Base-by-base conservation (phyloP, 2,797 vertebrate species). In the Phylloscopus collybita region DNA sequence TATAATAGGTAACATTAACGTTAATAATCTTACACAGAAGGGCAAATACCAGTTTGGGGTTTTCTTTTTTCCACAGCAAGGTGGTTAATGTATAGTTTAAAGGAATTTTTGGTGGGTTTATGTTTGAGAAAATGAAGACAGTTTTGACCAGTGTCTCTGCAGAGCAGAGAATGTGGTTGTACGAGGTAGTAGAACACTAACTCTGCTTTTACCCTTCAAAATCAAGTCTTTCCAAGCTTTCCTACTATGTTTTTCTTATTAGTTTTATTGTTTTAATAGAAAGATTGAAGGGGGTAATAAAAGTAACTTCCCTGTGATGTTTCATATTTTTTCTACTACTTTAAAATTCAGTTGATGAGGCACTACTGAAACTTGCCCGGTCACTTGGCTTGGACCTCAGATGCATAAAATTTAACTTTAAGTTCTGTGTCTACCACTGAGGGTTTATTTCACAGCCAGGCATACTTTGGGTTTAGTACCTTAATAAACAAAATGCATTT, bases 401-500 rank as follows among this genome's bases (percentile, higher is more conserved):
- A 79, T 80, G 16, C 29, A 75, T 45, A 81, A 75, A 65, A 96
- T 44, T 56, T 66, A 83, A 40, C 36, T 92, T 82, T 45, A n/a
- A 42, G 19, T 53, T 73, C 75, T 86, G 13, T 70, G 38, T 80
- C 61, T 86, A 56, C 45, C 22, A 30, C 61, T 53, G 32, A 78
- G n/a, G 5, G 0, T 3, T 29, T 67, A 86, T 78, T 94, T 59
- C 62, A 76, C 66, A 95, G 44, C 42, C 70, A 95, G n/a, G 44
- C 57, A 61, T 80, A 67, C 29, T 90, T 65, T 60, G 34, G 32
- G 50, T 57, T 95, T 86, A 71, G 20, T 64, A 64, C 71, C 49
- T 86, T 80, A 60, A 86, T 86, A 90, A 96, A 90, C 42, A 93
- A 78, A 50, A 84, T 72, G 13, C 34, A 67, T 81, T 95, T 90